These are phyloP conservation scores for Drosophila atroscutellata DNA, from an alignment of 2,888 invertebrate species.

Conservation along the genomic window DNA sequence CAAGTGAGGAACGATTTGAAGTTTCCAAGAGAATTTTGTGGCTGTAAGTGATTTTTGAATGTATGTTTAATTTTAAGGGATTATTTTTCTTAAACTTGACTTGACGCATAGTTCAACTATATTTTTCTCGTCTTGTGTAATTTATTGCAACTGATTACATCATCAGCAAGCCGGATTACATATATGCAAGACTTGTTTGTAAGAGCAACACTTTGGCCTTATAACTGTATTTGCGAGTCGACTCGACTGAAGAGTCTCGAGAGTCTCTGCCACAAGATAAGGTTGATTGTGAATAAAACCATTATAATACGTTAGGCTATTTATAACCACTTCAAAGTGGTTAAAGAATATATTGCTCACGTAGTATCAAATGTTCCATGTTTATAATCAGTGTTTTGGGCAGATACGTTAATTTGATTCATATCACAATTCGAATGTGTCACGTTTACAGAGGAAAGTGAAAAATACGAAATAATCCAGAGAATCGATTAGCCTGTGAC, in stretches of 20 bases:
- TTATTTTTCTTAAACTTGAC: not conserved
- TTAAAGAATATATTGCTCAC: conserved; percentile 14
- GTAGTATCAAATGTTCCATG: not conserved
- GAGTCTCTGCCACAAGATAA: conserved; percentile 17
- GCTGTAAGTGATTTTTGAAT: not conserved
- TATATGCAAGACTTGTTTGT: not conserved
- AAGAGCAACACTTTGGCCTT: not conserved
- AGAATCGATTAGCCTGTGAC: conserved; percentile 27
- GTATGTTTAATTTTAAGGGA: not conserved
- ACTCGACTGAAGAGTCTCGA: not conserved
- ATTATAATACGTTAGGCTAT: conserved; percentile 20
- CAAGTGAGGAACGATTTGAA: not conserved
- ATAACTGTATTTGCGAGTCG: conserved; percentile 4
- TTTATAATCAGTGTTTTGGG: conserved; percentile 19
- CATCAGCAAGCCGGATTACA: not conserved
- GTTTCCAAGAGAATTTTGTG: not conserved
- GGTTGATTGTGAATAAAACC: conserved; percentile 14
- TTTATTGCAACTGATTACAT: conserved; percentile 5
- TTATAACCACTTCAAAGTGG: conserved; percentile 45
- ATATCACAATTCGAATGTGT: conserved; percentile 27
- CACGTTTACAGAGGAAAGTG: conserved; percentile 22
- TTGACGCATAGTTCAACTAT: not conserved
- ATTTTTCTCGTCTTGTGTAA: not conserved
- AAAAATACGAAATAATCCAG: not conserved
- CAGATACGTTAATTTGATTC: conserved; percentile 33